These are phyloP conservation scores for Danionella dracula DNA, from an alignment of 2,797 vertebrate genomes.

Conservation along the genomic window DNA sequence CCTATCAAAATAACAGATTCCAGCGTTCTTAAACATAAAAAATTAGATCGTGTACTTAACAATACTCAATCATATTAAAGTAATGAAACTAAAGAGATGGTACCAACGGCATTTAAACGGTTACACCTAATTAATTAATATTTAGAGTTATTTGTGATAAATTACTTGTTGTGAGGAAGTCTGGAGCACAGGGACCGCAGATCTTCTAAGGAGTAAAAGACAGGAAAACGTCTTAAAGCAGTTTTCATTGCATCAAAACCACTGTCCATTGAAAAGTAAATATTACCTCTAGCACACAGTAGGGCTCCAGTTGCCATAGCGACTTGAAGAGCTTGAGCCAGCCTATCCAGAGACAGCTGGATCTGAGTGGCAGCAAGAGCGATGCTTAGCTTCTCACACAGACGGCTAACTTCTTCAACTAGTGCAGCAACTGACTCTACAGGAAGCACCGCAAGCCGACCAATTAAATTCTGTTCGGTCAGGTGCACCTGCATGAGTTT, in stretches of 20 bases:
- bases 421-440: constrained; percentile 85
- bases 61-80: too few species aligned
- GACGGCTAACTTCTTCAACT: constrained; percentile 80
- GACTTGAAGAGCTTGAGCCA: constrained; percentile 92
- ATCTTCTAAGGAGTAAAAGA: constrained; percentile 58
- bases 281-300: constrained; percentile 87
- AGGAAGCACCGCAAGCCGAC: constrained; percentile 83
- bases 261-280: neutral
- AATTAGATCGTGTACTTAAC: too few species aligned
- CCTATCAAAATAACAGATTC: too few species aligned
- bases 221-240: neutral
- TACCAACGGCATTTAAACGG: too few species aligned
- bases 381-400: constrained; percentile 81
- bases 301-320: constrained; percentile 90
- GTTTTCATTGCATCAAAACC: neutral
- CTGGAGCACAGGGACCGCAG: constrained; percentile 69
- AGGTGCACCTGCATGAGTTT: constrained; percentile 73
- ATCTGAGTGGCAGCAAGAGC: constrained; percentile 75
- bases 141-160: neutral
- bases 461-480: constrained; percentile 88
- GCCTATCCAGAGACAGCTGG: constrained; percentile 86
- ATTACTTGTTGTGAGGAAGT: constrained; percentile 76
- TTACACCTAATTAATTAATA: too few species aligned
- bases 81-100: too few species aligned
- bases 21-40: too few species aligned